Base-by-base conservation (phyloP, 2,888 invertebrate species). In the Gryllus longicercus region DNA sequence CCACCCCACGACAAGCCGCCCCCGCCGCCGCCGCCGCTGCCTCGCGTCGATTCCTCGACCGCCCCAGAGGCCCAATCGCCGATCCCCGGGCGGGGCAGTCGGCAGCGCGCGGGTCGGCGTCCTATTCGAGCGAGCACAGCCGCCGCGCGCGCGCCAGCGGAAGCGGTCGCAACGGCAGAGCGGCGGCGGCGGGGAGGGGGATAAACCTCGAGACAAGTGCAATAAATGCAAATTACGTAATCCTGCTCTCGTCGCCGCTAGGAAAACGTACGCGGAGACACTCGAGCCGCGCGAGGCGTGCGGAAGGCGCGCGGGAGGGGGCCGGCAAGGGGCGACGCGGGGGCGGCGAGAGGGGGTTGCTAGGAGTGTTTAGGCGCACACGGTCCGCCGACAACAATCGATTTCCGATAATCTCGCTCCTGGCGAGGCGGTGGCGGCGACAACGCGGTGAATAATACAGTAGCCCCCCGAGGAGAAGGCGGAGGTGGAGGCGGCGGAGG, bases 401-500 rank as follows among this genome's bases (percentile, higher is more conserved):
- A 63, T 63, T 63, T 63, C 63, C 63, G 63, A 63, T 16, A 63
- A 63, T 63, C 63, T 63, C 63, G 63, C 63, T 63, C 63, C 63
- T 63, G 63, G 63, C 16, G 63, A 63, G 63, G 63, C 14, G 63
- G 63, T 18, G 16, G 63, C 14, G 63, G 63, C 63, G n/a, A 63
- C 63, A 63, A 63, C 63, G n/a, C n/a, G 63, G 63, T 63, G 63
- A 63, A 63, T 63, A 63, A 63, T 63, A 63, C 63, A 63, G 63
- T n/a, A 63, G 63, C 63, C 63, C 63, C 16, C 63, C 14, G 63
- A 18, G 63, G 63, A 38, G 63, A 63, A 16, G 63, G 18, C 16
- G 2, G 18, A 2, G 63, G 63, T 18, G 3, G 63, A 63, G 63
- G 63, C 4, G 63, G 63, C n/a, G 63, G 38, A 8, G 8, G 38